Percentiles rank a stretch among this genome's conserved stretches.
phyloP scores from a whole-genome alignment of 2,113 vertebrate species.

The Engystomops pustulosus region DNA sequence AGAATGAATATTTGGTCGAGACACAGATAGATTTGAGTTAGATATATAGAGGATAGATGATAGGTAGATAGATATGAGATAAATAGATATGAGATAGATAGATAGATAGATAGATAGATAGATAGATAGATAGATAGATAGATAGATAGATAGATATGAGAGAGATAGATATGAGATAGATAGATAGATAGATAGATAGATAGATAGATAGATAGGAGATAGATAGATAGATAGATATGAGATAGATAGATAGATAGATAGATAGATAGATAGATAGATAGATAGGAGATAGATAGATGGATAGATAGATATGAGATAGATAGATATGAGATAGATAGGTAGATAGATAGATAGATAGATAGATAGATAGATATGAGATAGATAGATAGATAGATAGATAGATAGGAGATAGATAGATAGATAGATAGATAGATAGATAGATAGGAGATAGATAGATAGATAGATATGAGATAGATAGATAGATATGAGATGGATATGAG shows the following conservation, averaged over 20 bases:
- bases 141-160: neutral
- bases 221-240: neutral
- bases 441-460: neutral
- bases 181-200: neutral
- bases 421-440: neutral
- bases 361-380: neutral
- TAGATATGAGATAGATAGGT: neutral
- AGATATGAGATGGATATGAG: neutral
- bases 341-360: neutral
- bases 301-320: neutral
- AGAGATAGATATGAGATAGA: neutral
- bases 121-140: conserved; percentile 4
- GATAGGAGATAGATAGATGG: neutral
- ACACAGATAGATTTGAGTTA: no score
- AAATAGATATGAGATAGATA: neutral
- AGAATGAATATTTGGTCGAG: no score
- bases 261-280: conserved; percentile 11
- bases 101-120: conserved; percentile 1
- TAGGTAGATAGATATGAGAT: neutral
- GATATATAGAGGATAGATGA: neutral
- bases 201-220: no score
- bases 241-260: neutral
- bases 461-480: neutral
- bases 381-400: no score
- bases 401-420: neutral